A percentile compares a stretch with the other conserved stretches of the same genome.
Evolutionary conservation across 2,113 vertebrate species (phyloP).

Genomic region (Pandion haliaetus): DNA sequence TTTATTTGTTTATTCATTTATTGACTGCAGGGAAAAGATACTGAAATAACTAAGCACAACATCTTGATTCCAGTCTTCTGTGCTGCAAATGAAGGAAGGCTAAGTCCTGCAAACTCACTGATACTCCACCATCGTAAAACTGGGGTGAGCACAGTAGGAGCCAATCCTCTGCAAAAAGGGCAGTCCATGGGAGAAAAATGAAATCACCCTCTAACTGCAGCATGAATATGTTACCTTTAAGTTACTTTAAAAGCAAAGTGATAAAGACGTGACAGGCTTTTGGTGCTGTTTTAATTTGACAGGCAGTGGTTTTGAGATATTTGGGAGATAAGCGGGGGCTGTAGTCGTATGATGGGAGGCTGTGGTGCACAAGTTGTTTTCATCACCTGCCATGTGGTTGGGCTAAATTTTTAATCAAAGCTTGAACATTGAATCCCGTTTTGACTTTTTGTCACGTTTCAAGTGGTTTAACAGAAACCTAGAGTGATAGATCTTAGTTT

Average conservation of each 20-base stretch:
- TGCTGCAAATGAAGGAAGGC: neutral
- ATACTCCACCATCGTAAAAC: accelerated
- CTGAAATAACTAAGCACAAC: neutral
- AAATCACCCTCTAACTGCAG: neutral
- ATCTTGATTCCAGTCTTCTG: neutral
- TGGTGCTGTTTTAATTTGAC: neutral
- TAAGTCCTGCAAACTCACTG: neutral
- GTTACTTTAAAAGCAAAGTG: neutral
- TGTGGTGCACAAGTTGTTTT: neutral
- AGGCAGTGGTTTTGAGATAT: neutral
- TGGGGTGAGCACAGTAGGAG: neutral
- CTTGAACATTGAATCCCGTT: neutral
- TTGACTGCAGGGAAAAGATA: neutral
- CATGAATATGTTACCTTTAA: neutral
- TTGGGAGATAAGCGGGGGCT: neutral
- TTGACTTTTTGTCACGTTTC: neutral
- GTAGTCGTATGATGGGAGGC: neutral
- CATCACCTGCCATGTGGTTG: accelerated
- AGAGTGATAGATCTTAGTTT: neutral
- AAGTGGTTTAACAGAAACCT: neutral
- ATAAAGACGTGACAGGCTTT: neutral
- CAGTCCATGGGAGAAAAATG: neutral
- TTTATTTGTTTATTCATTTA: neutral
- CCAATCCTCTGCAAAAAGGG: neutral
- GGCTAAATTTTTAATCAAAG: neutral